Evolutionary conservation across 2,797 vertebrate genomes (phyloP).

Genomic region (Coilia nasus): DNA sequence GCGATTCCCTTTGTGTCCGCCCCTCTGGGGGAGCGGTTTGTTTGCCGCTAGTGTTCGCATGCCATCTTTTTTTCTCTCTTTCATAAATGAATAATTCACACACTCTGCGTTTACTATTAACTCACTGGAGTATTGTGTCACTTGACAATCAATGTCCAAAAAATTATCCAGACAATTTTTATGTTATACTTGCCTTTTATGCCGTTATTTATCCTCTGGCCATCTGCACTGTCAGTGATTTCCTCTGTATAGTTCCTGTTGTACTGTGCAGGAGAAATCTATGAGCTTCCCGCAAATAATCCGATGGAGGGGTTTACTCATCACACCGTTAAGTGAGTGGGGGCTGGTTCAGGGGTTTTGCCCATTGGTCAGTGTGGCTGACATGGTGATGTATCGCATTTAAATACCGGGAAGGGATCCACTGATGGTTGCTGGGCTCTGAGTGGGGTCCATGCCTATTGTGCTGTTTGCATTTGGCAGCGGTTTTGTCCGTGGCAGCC

Average conservation of each 20-base stretch:
- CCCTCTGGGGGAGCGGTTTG: conserved; percentile 15
- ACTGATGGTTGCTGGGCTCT: not conserved
- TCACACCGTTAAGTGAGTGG: not conserved
- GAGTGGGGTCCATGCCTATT: not conserved
- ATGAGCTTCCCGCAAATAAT: not conserved
- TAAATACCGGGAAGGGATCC: not conserved
- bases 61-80: not conserved
- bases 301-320: not conserved
- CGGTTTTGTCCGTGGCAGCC: not conserved
- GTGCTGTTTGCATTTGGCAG: not conserved
- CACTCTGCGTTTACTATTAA: not conserved
- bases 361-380: not conserved
- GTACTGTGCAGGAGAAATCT: not conserved
- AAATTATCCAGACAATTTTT: not conserved
- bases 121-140: not conserved
- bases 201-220: not conserved
- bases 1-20: conserved; percentile 15
- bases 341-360: not conserved
- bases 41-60: conserved; percentile 36
- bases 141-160: not conserved
- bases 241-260: not conserved
- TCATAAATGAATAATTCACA: conserved; percentile 4
- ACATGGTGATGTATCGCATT: not conserved
- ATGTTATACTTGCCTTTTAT: not conserved
- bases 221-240: not conserved